phyloP scores from a whole-genome alignment of 2,888 invertebrate species.

The Eulithis testata region DNA sequence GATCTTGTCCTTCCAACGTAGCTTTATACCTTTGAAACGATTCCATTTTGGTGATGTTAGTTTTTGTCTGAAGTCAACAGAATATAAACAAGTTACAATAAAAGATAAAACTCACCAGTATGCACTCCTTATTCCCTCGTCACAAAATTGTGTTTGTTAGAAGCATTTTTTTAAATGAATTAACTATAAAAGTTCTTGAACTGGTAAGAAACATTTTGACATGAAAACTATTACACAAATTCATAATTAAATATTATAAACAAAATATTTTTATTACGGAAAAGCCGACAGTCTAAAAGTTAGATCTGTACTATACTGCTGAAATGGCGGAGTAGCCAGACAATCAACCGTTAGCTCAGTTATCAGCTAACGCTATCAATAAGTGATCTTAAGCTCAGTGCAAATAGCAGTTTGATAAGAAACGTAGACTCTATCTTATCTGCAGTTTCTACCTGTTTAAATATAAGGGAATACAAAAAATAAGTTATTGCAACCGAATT shows the following conservation, averaged over 20 bases:
- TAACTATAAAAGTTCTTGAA: slow-evolving; percentile 69
- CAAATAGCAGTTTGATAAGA: slow-evolving; percentile 79
- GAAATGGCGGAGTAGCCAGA: slow-evolving; percentile 56
- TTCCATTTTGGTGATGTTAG: slow-evolving; percentile 99
- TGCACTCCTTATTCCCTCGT: slow-evolving; percentile 54
- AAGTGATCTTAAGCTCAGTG: slow-evolving; percentile 76
- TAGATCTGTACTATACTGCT: slow-evolving; percentile 67
- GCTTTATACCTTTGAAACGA: slow-evolving; percentile 98
- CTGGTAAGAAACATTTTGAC: slow-evolving; percentile 69
- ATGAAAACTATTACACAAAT: slow-evolving; percentile 60
- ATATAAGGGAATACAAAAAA: slow-evolving; percentile 44
- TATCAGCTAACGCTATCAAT: slow-evolving; percentile 75
- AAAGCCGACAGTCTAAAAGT: slow-evolving; percentile 59
- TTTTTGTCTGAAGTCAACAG: slow-evolving; percentile 92
- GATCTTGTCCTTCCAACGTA: slow-evolving; percentile 99
- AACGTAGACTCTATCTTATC: slow-evolving; percentile 75
- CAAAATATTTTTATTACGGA: slow-evolving; percentile 46
- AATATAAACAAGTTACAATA: slow-evolving; percentile 42
- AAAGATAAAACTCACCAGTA: slow-evolving; percentile 64
- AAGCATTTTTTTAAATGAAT: slow-evolving; percentile 58
- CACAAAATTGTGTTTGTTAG: slow-evolving; percentile 68
- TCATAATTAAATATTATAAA: slow-evolving; percentile 64
- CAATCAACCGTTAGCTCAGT: slow-evolving; percentile 61
- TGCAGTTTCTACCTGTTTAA: slow-evolving; percentile 60
- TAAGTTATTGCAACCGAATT: slow-evolving; percentile 16